Percentiles rank a stretch among this genome's conserved stretches.
These are phyloP conservation scores for Garrulus glandarius DNA, from an alignment of 2,797 vertebrate genomes.

Conservation along the genomic window DNA sequence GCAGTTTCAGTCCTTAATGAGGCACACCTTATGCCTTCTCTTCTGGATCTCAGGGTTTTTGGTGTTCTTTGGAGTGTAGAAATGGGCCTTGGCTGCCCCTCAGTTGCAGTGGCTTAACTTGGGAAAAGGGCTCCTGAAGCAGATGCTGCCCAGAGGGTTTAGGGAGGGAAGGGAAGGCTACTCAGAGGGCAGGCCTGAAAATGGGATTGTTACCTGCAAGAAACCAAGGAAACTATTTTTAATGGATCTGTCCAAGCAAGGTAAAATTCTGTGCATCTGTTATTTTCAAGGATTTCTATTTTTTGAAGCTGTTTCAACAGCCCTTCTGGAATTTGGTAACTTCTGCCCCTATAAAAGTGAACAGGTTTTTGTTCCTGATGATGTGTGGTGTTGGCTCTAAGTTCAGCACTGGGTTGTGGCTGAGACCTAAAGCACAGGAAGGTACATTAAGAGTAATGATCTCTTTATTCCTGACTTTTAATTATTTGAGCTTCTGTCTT, in stretches of 20 bases:
- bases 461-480: neutral
- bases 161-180: neutral
- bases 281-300: neutral
- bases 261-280: neutral
- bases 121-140: fast-evolving
- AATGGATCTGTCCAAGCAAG: neutral
- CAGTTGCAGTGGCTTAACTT: neutral
- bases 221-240: neutral
- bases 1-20: neutral
- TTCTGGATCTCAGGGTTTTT: neutral
- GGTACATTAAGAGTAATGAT: neutral
- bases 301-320: neutral
- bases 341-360: neutral
- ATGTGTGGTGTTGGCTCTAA: neutral
- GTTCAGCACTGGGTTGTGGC: neutral
- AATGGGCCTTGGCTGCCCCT: neutral
- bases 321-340: neutral
- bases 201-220: fast-evolving
- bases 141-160: neutral
- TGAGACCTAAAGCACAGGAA: neutral
- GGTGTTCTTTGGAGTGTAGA: neutral
- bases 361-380: fast-evolving
- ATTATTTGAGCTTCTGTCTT: neutral
- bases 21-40: neutral
- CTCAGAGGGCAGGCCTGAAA: neutral